These are phyloP conservation scores for Cheilosia scutellata DNA, from an alignment of 2,888 invertebrate species.

Conservation along the genomic window DNA sequence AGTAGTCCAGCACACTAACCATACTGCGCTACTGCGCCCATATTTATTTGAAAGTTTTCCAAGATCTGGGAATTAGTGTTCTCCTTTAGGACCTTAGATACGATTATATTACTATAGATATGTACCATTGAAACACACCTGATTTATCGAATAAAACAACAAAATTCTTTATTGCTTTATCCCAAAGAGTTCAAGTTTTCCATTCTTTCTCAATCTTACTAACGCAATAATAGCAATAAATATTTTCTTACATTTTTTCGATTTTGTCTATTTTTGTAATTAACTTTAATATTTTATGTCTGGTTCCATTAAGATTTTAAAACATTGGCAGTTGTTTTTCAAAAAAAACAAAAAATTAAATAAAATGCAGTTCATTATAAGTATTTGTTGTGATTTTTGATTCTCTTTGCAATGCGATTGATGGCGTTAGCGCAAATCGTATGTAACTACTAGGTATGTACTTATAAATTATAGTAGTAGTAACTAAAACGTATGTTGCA, in stretches of 20 bases:
- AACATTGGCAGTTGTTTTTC: conserved; percentile 73
- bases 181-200: conserved; percentile 58
- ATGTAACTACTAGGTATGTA: conserved; percentile 29
- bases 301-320: conserved; percentile 51
- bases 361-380: conserved; percentile 40
- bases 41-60: too few relatives aligned
- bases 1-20: too few relatives aligned
- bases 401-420: conserved; percentile 44
- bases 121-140: conserved; percentile 38
- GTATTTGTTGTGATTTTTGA: conserved; percentile 35
- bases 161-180: conserved; percentile 73
- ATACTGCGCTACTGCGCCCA: too few relatives aligned
- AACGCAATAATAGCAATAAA: conserved; percentile 71
- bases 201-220: conserved; percentile 65
- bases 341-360: conserved; percentile 19
- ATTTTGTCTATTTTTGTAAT: conserved; percentile 43
- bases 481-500: conserved; percentile 60
- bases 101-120: too few relatives aligned
- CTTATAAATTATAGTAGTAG: conserved; percentile 64
- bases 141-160: conserved; percentile 71
- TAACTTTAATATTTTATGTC: conserved; percentile 48
- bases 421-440: conserved; percentile 63
- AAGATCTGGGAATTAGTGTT: too few relatives aligned
- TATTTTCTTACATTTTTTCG: conserved; percentile 47
- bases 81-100: neutral